These are phyloP conservation scores for Perodicticus potto DNA, from an alignment of 2,797 vertebrate species.

Conservation along the genomic window DNA sequence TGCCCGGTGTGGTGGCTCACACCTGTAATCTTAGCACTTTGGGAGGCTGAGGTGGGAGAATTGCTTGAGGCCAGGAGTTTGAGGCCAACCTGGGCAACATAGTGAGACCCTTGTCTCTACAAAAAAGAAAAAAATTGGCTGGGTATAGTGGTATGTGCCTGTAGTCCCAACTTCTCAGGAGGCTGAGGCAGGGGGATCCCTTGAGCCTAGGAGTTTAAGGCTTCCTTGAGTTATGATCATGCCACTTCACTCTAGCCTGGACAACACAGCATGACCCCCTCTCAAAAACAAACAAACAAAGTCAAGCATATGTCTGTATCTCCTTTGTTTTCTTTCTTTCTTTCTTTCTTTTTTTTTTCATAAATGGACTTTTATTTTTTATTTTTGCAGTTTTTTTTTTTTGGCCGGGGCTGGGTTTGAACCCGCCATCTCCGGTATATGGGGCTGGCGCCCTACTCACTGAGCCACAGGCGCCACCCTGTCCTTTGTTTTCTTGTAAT, in stretches of 20 bases:
- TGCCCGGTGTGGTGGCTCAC: not conserved
- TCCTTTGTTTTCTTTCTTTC: not conserved
- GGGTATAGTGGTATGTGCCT: not conserved
- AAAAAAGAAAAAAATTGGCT: not conserved
- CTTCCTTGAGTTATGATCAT: not conserved
- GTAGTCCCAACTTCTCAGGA: not conserved
- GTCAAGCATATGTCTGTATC: not conserved
- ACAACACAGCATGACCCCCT: not conserved
- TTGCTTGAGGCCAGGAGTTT: not conserved
- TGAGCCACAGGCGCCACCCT: too few relatives aligned
- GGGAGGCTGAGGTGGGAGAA: not conserved
- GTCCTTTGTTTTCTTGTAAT: too few relatives aligned
- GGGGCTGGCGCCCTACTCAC: too few relatives aligned
- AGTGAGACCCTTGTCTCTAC: not conserved
- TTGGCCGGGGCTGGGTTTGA: too few relatives aligned
- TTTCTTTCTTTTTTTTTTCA: too few relatives aligned
- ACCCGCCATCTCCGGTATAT: too few relatives aligned
- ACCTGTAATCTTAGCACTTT: not conserved
- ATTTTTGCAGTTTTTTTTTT: too few relatives aligned
- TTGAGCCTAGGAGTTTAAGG: not conserved
- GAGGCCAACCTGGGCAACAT: not conserved
- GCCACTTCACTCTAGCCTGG: not conserved
- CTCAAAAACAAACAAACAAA: not conserved
- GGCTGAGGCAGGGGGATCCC: not conserved
- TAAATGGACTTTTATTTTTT: too few relatives aligned